Percentiles rank a stretch among this genome's conserved stretches.
These are phyloP conservation scores for Luehdorfia chinensis DNA, from an alignment of 1,140 invertebrate genomes.

Conservation along the genomic window DNA sequence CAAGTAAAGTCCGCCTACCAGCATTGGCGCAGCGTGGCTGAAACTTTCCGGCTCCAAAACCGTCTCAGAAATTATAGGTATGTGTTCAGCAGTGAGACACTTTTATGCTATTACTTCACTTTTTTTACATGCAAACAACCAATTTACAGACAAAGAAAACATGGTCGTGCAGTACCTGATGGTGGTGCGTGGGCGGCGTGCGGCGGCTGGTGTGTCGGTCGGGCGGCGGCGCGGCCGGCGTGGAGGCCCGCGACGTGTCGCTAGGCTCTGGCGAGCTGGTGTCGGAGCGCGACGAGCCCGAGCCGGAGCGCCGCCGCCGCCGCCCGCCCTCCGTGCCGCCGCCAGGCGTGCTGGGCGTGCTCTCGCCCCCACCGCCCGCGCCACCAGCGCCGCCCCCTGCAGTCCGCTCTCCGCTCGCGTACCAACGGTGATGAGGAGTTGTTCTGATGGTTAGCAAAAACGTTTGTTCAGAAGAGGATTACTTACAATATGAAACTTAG, in stretches of 20 bases:
- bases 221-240: conserved; percentile 48
- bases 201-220: conserved; percentile 35
- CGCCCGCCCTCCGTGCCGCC: conserved; percentile 46
- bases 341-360: conserved; percentile 63
- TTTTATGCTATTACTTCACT: too few relatives aligned
- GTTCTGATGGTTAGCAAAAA: conserved; percentile 43
- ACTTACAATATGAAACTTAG: too few relatives aligned
- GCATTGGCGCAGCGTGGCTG: too few relatives aligned
- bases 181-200: conserved; percentile 43
- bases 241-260: conserved; percentile 63
- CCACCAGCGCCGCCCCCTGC: conserved; percentile 24
- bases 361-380: conserved; percentile 43
- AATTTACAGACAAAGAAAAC: not conserved
- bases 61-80: too few relatives aligned
- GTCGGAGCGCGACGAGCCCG: conserved; percentile 59
- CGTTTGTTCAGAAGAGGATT: too few relatives aligned
- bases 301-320: conserved; percentile 53
- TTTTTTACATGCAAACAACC: too few relatives aligned
- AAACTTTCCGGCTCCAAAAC: too few relatives aligned
- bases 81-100: too few relatives aligned
- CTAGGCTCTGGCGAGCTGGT: conserved; percentile 61
- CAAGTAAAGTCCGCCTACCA: too few relatives aligned
- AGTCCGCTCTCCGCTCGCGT: conserved; percentile 39
- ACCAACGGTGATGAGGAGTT: conserved; percentile 63
- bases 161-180: conserved; percentile 43